Evolutionary conservation across 2,888 invertebrate genomes (phyloP), one percentile per base, ranked within the genome.

Genomic region (Lordiphosa fenestrarum): DNA sequence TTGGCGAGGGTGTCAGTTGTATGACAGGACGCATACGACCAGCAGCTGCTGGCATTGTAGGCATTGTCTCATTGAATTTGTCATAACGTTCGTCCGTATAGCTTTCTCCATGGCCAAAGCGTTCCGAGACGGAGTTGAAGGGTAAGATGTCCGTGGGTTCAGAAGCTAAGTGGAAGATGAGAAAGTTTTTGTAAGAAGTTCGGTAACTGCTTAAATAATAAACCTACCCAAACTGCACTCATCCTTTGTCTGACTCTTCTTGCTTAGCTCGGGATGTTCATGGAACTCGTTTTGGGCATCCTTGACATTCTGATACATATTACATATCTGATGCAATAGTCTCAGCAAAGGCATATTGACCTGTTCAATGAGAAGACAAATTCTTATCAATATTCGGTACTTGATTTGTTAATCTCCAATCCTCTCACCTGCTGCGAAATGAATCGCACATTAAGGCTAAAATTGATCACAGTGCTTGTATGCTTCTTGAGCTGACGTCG

Each of bases 221-320:
- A 15, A 4, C 50, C 52, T 88, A 93, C 92, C 91, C 65, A 93
- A 91, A 56, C 91, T 92, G 4, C 92, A 92, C 58, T 92, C 92
- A 73, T 92, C 92, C 74, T 93, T 93, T 15, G 91, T 89, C 42
- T 90, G 90, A 0, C 89, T 68, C 63, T 89, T 89, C 42, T 87
- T 89, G 56, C 82, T 86, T 1, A 86, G 55, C 57, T 89, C 89
- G 2, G 90, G 92, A 70, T 95, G 94, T 73, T 95, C 95, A 71
- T 95, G 94, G 59, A 98, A 91, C 85, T 98, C 98, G 74, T 94
- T 94, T 87, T 97, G 96, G 0, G 98, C 98, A 87, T 98, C 97
- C 87, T 97, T 96, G 1, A 98, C 97, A 88, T 98, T 98, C 90
- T 97, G 97, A 90, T 98, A 97, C 97, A 98, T 98, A 86, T 97